phyloP scores from a whole-genome alignment of 2,888 invertebrate genomes.

The Orthonevra nobilis region DNA sequence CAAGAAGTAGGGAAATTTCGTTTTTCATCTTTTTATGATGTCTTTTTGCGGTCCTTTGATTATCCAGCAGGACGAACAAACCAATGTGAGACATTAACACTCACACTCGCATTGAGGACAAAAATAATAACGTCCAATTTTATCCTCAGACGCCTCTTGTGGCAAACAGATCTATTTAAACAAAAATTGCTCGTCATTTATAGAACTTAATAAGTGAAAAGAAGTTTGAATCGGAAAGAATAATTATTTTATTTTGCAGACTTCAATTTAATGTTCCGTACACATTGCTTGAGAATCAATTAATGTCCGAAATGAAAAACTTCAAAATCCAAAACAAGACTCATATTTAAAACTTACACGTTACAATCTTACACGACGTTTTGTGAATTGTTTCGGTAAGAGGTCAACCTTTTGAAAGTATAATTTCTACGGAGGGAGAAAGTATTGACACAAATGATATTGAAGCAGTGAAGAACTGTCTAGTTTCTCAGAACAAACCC shows the following conservation, averaged over 20 bases:
- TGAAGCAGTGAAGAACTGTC: too few relatives aligned
- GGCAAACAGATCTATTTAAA: constrained; percentile 1
- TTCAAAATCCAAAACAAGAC: too few relatives aligned
- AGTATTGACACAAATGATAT: too few relatives aligned
- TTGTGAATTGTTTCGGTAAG: too few relatives aligned
- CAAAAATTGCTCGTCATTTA: constrained; percentile 29
- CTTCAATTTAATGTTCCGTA: too few relatives aligned
- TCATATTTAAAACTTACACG: too few relatives aligned
- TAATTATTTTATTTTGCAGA: not conserved
- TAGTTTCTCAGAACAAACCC: too few relatives aligned
- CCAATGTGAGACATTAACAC: constrained; percentile 18
- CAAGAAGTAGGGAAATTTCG: constrained; percentile 16
- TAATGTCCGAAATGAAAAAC: too few relatives aligned
- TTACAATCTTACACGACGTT: too few relatives aligned
- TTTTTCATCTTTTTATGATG: constrained; percentile 39
- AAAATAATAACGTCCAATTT: constrained; percentile 63
- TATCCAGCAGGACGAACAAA: constrained; percentile 49
- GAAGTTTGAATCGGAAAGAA: constrained; percentile 10
- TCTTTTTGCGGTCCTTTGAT: constrained; percentile 63
- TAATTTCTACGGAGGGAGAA: too few relatives aligned
- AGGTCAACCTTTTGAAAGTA: too few relatives aligned
- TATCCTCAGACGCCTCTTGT: constrained; percentile 54
- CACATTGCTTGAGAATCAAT: too few relatives aligned
- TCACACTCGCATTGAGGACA: not conserved
- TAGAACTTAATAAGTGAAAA: constrained; percentile 21